phyloP scores from a whole-genome alignment of 2,888 invertebrate species.

The Macrosoma leucophasiata region DNA sequence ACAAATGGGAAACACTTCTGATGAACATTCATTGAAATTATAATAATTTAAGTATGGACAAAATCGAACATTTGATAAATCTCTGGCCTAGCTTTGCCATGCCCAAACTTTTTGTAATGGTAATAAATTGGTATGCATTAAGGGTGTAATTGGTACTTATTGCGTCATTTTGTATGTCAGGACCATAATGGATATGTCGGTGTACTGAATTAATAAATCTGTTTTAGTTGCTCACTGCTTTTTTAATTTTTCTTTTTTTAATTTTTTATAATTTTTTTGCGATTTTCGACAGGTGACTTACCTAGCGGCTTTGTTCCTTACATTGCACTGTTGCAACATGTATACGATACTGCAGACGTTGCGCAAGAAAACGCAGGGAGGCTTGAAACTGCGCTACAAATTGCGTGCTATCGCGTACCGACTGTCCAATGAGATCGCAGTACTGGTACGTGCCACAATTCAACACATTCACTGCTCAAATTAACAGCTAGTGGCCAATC shows the following conservation, averaged over 20 bases:
- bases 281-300: slow-evolving; percentile 81
- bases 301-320: slow-evolving; percentile 87
- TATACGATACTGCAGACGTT: slow-evolving; percentile 91
- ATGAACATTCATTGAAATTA: too few relatives aligned
- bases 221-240: slow-evolving; percentile 45
- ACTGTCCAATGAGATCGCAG: slow-evolving; percentile 60
- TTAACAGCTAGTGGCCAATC: too few relatives aligned
- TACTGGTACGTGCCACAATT: slow-evolving; percentile 65
- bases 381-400: slow-evolving; percentile 77
- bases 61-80: too few relatives aligned
- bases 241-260: slow-evolving; percentile 34
- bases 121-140: too few relatives aligned
- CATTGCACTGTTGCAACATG: slow-evolving; percentile 92
- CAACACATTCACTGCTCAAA: too few relatives aligned
- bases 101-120: too few relatives aligned
- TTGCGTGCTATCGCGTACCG: slow-evolving; percentile 70
- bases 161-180: slow-evolving; percentile 18
- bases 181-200: slow-evolving; percentile 16
- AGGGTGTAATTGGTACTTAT: slow-evolving; percentile 17
- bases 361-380: slow-evolving; percentile 84
- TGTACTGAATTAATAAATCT: slow-evolving; percentile 46
- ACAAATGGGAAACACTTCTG: too few relatives aligned
- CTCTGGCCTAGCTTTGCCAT: too few relatives aligned
- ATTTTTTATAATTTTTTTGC: slow-evolving; percentile 48
- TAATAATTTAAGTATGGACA: too few relatives aligned